Base-by-base conservation (phyloP, 1,140 invertebrate species). In the Choristoneura fumiferana region DNA sequence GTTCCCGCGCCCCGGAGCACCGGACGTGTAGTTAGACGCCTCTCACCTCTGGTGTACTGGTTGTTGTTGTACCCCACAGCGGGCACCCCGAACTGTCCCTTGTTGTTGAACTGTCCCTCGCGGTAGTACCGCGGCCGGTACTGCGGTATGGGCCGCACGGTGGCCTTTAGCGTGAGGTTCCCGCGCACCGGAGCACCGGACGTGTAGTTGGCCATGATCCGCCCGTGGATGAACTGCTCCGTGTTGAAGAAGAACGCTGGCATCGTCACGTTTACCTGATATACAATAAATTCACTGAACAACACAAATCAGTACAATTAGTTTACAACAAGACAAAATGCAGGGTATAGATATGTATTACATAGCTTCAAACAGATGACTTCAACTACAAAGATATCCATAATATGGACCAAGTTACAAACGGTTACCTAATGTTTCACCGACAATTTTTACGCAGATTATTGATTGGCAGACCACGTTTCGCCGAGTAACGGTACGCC, bases 1-100 rank as follows among this genome's bases (percentile, higher is more conserved):
- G 90, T 98, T 98, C 2, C 97, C 97, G 33, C 82, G 84, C 0
- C 96, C 95, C 0, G 95, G 95, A 12, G 93, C 94, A 0, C 96
- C 95, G 38, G 94, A 96, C 0, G 96, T 97, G 85, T 97, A 99
- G 93, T 99, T 99, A n/a, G n/a, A n/a, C 92, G n/a, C n/a, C n/a
- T 12, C 56, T 56, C 38, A 71, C 69, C 57, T 58, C 56, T 64
- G 8, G 58, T 36, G 12, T 60, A 66, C 57, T 85, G 84, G 8
- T 71, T 73, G 13, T 58, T 73, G 9, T 68, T 63, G 56, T 69
- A 71, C 0, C 67, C 67, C 5, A 43, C 39, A 0, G 57, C 14
- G 12, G 61, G 63, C 0, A 67, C 38, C 4, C 71, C 73, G 13
- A 66, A 73, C 39, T 77, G 75, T 12, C 77, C 76, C 3, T 72